These are phyloP conservation scores for Elgaria multicarinata DNA, from an alignment of 2,113 vertebrate species.

Conservation along the genomic window DNA sequence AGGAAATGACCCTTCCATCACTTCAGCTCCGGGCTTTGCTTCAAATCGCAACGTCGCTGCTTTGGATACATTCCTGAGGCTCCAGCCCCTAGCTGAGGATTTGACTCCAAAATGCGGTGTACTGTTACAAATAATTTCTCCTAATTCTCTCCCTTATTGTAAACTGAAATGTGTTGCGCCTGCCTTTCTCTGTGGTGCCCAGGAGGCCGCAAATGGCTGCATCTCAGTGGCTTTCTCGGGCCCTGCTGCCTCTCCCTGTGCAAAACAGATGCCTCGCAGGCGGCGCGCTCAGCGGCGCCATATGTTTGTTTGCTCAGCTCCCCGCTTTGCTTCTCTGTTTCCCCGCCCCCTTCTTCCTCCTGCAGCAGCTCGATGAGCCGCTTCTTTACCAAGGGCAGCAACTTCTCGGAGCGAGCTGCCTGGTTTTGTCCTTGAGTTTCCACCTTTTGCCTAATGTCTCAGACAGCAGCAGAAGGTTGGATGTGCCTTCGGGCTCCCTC, in stretches of 20 bases:
- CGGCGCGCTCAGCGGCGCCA: not conserved
- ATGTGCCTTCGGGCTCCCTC: not conserved
- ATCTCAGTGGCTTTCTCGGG: not conserved
- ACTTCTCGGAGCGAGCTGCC: not conserved
- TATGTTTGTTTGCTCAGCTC: not conserved
- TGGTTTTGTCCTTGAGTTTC: not conserved
- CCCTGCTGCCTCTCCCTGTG: not conserved
- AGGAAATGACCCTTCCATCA: not conserved
- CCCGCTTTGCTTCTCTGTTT: no score
- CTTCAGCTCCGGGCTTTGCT: not conserved
- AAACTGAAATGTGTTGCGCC: not conserved
- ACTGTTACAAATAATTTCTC: no score
- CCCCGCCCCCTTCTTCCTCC: no score
- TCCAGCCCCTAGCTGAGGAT: not conserved
- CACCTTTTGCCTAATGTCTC: not conserved
- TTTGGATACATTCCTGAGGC: not conserved
- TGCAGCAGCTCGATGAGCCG: not conserved
- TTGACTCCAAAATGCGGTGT: not conserved
- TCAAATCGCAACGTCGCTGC: no score
- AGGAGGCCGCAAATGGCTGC: not conserved
- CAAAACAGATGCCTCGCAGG: not conserved
- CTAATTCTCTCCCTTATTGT: not conserved
- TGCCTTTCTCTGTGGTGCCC: not conserved
- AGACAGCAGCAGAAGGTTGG: not conserved
- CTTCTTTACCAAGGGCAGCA: not conserved